Evolutionary conservation across 2,888 invertebrate genomes (phyloP), one percentile per base, ranked within the genome.

Genomic region (Disparrhopalites patrizii): DNA sequence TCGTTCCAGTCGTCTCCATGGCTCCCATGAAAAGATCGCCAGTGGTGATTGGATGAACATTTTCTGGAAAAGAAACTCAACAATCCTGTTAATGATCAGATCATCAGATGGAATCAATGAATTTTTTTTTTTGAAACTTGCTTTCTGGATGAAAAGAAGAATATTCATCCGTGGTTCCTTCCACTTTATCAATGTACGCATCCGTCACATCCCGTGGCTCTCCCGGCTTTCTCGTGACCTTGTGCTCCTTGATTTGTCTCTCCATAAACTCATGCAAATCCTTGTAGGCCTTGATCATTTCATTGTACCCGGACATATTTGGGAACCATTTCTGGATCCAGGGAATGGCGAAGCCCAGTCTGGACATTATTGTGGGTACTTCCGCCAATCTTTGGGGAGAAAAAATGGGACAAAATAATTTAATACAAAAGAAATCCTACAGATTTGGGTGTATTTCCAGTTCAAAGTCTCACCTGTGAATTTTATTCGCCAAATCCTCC

Each of bases 181-280:
- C 54, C 25, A 54, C 54, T 54, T 54, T 54, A 28, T 54, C 54
- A 13, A 54, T 13, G 30, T 54, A 54, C 2, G 30, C 30, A 18
- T 54, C 54, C 8, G 54, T 27, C 18, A 54, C 18, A 20, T 54
- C 28, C 28, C 54, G 10, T 3, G 54, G 54, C 2, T 27, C 3
- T 23, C 28, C 28, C 30, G 27, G 27, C 7, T 4, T 10, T 10
- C 50, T 20, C 5, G 23, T 50, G 13, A 13, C 10, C 4, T 23
- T 13, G 3, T 5, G 5, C 23, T 50, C 50, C 4, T n/a, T 3
- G 25, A 50, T 50, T n/a, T 50, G 50, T 4, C 2, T 20, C 2
- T 50, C 3, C 5, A 50, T 50, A 20, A 50, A 50, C 2, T 50
- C 23, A 4, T 20, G 5, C 2, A 50, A 4, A 2, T 5, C 7